Percentiles rank a stretch among this genome's conserved stretches.
Conservation (phyloP, 1,140 invertebrate species). For the Drosophila bipectinata region DNA sequence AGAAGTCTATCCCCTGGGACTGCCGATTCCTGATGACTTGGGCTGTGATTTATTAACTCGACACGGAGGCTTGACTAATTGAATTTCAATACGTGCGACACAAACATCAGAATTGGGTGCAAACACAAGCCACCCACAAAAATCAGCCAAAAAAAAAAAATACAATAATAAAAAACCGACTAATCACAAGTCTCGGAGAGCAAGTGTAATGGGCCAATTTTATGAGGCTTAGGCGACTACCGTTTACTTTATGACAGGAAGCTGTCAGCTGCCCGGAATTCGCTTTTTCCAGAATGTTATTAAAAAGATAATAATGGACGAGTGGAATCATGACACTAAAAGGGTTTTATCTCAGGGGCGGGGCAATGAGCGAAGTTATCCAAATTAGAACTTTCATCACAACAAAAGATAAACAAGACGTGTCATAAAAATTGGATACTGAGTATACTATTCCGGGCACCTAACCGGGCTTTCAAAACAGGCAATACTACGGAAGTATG, state of each 20-base stretch:
- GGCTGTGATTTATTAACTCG: conserved; percentile 69
- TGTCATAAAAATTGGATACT: neutral
- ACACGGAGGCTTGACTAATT: conserved; percentile 52
- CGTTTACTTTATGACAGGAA: conserved; percentile 70
- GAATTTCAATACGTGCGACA: conserved; percentile 67
- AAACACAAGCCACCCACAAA: conserved; percentile 24
- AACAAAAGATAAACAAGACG: conserved; percentile 4
- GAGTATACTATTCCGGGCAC: too few relatives aligned
- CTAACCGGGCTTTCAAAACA: too few relatives aligned
- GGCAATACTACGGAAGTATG: neutral
- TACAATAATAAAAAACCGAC: conserved; percentile 27
- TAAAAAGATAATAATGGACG: conserved; percentile 65
- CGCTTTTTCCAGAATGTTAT: conserved; percentile 42
- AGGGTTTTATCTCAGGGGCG: conserved; percentile 51
- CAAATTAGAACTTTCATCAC: conserved; percentile 19
- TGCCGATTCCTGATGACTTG: conserved; percentile 21
- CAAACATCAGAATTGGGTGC: conserved; percentile 29
- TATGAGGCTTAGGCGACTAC: conserved; percentile 39
- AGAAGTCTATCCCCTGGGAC: conserved; percentile 6
- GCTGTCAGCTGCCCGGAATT: conserved; percentile 57
- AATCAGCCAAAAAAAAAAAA: conserved; percentile 7
- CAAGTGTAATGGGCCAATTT: conserved; percentile 31
- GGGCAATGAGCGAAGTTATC: conserved; percentile 1
- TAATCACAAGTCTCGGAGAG: neutral
- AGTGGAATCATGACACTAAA: conserved; percentile 39